phyloP scores from a whole-genome alignment of 2,797 vertebrate species.

The Cossypha caffra region DNA sequence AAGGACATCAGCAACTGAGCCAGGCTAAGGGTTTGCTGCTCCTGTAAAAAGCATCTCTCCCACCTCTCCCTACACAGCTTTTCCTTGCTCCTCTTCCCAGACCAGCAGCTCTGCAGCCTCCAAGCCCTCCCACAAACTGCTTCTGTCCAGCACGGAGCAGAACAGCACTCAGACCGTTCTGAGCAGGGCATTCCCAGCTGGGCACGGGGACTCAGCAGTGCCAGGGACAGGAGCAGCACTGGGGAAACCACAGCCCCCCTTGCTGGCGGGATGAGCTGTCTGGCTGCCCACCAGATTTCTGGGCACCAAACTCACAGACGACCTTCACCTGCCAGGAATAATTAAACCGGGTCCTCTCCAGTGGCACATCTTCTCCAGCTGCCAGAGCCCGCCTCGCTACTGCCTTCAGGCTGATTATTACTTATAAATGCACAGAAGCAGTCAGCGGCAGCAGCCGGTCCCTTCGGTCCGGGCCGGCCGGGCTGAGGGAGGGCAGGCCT shows the following conservation, averaged over 20 bases:
- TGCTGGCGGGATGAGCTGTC: neutral
- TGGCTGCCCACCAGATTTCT: neutral
- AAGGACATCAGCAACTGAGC: neutral
- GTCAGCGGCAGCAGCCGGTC: neutral
- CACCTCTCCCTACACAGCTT: neutral
- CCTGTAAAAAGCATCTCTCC: neutral
- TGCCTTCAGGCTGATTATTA: neutral
- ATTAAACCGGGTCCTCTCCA: neutral
- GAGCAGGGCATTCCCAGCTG: neutral
- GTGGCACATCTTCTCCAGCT: neutral
- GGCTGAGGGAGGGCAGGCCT: accelerated
- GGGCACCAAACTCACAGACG: neutral
- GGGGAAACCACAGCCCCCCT: neutral
- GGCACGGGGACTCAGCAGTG: accelerated
- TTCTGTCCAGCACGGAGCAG: no score
- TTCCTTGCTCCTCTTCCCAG: neutral
- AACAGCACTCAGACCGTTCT: neutral
- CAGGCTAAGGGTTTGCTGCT: neutral
- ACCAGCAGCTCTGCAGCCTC: neutral
- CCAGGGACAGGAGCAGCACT: neutral
- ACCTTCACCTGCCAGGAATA: neutral
- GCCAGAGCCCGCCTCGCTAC: neutral
- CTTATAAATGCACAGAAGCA: accelerated
- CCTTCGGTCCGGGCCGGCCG: accelerated
- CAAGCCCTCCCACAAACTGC: neutral